Evolutionary conservation across 2,888 invertebrate genomes (phyloP).

Genomic region (Acrocera orbiculus): DNA sequence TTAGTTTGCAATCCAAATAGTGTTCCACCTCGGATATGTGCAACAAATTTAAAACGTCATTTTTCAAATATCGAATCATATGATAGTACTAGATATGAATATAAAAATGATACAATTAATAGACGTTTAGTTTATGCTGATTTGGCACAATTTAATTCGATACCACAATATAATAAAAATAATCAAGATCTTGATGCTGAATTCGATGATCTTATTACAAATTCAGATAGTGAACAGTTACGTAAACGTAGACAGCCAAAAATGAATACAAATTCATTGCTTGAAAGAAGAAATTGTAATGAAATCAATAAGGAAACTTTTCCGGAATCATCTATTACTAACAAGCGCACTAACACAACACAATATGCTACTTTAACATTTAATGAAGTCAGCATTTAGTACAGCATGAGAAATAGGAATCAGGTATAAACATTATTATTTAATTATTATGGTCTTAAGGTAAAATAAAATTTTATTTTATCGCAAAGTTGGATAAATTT

Average conservation of each 20-base stretch:
- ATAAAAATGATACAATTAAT: slow-evolving; percentile 14
- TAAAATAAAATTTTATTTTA: too few species aligned
- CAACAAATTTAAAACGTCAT: slow-evolving; percentile 17
- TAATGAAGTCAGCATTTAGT: slow-evolving; percentile 36
- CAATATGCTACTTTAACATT: slow-evolving; percentile 48
- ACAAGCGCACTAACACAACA: slow-evolving; percentile 34
- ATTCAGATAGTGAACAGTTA: slow-evolving; percentile 11
- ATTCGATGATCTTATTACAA: slow-evolving; percentile 10
- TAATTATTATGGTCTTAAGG: too few species aligned
- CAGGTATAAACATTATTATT: too few species aligned
- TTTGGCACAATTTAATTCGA: too few species aligned
- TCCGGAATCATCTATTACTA: slow-evolving; percentile 8
- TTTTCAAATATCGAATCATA: slow-evolving; percentile 17
- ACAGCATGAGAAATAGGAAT: too few species aligned
- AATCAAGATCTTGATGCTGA: slow-evolving; percentile 10
- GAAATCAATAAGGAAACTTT: slow-evolving; percentile 8
- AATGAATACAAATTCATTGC: slow-evolving; percentile 5
- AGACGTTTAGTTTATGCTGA: neutral
- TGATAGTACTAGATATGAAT: slow-evolving; percentile 13
- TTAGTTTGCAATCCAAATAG: slow-evolving; percentile 19
- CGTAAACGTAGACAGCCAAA: slow-evolving; percentile 3
- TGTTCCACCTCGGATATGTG: slow-evolving; percentile 15
- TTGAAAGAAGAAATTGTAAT: neutral
- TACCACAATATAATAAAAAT: too few species aligned
- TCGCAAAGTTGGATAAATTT: too few species aligned